These are phyloP conservation scores for Anolis apletophallus DNA, from an alignment of 2,797 vertebrate species.

Conservation along the genomic window DNA sequence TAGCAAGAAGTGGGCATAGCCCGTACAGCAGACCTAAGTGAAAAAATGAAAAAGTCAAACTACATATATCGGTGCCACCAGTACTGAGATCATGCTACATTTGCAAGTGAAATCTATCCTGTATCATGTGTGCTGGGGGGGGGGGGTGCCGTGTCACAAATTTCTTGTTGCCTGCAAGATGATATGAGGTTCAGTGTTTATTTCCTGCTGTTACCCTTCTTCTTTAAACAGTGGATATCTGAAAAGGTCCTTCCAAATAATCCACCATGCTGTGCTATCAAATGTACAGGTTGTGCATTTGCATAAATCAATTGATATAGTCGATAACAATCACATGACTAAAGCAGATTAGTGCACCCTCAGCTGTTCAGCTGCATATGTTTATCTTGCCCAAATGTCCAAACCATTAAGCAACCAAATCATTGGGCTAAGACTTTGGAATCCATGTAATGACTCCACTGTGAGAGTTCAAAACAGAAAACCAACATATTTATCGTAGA, in stretches of 20 bases:
- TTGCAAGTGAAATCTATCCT: background rate
- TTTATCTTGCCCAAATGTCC: background rate
- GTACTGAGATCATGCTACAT: background rate
- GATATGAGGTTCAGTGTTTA: background rate
- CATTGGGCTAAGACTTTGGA: background rate
- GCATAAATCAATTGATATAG: conserved; percentile 20
- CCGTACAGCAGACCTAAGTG: too few relatives aligned
- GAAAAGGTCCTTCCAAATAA: background rate
- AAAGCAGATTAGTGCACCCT: background rate
- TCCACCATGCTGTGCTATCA: background rate
- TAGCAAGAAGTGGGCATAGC: too few relatives aligned
- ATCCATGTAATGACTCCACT: conserved; percentile 4
- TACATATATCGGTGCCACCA: too few relatives aligned
- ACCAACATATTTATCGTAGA: background rate
- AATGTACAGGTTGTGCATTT: background rate
- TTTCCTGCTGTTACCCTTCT: background rate
- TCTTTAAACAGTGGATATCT: background rate
- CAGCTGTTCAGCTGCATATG: background rate
- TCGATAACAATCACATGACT: conserved; percentile 6
- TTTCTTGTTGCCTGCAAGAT: background rate
- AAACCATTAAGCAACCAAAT: conserved; percentile 12
- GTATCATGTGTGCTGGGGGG: background rate
- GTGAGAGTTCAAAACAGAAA: background rate
- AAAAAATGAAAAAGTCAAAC: too few relatives aligned
- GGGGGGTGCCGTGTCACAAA: too few relatives aligned